Evolutionary conservation across 2,113 vertebrate species (phyloP), one percentile per base, ranked within the genome.

Genomic region (Atherinomorus stipes): DNA sequence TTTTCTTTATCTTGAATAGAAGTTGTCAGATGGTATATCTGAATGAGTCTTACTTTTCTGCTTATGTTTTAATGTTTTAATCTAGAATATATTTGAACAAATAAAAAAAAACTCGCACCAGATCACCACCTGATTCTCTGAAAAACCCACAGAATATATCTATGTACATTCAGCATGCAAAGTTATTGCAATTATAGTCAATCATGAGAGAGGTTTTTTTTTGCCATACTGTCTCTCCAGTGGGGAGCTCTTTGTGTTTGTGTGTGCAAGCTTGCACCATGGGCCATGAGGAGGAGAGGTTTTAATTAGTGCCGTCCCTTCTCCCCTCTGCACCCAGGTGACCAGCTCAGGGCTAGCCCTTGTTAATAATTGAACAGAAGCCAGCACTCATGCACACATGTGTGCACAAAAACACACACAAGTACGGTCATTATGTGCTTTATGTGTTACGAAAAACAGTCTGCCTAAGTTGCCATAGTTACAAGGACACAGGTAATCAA

Each of bases 321-420:
- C 74, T 70, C 64, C 63, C 59, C 74, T 71, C 65, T 51, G 18
- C 71, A 78, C 79, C 90, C 85, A 86, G 81, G 80, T 90, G 91
- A 91, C 69, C 50, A 65, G 75, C 88, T 74, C 52, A 11, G 64
- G 71, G 71, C 44, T 9, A 7, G 0, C 75, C 74, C 60, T 91
- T 85, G 89, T 93, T 90, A 92, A 91, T 75, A 82, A 91, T 92
- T 90, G 42, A 93, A 81, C 74, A 60, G 68, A 74, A 77, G 70
- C 71, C 57, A 71, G 76, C 56, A 22, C 78, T 84, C 49, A 47
- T 47, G 66, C 54, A 85, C 64, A 53, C 47, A 47, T 52, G 60
- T 19, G 3, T 51, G n/a, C 81, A 66, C 57, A 50, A 51, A 45
- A 65, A 60, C 59, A 61, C 65, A 60, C 81, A 61, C 60, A 73